Evolutionary conservation across 2,113 vertebrate genomes (phyloP).

Genomic region (Antigone vipio): DNA sequence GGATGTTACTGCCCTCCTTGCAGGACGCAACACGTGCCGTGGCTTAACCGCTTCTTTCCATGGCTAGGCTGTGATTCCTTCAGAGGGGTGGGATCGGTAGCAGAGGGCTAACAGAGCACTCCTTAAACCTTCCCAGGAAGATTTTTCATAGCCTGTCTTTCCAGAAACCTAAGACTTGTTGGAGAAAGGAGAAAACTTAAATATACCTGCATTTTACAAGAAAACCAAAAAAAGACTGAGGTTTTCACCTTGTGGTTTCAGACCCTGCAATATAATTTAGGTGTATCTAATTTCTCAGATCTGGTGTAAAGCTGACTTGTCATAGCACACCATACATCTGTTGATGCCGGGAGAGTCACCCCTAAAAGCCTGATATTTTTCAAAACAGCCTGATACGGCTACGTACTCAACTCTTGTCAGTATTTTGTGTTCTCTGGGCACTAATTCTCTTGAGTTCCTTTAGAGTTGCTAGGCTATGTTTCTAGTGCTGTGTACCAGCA

Average conservation of each 20-base stretch:
- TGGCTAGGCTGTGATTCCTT: not conserved
- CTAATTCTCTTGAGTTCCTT: not conserved
- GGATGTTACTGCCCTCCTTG: not conserved
- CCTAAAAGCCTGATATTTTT: not conserved
- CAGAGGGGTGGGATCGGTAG: not conserved
- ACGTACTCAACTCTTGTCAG: not conserved
- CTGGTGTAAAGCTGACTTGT: not conserved
- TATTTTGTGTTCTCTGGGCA: not conserved
- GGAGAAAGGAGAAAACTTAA: not conserved
- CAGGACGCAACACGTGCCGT: rapidly evolving
- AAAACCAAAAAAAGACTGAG: not conserved
- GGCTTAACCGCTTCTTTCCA: not conserved
- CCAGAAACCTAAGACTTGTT: not conserved
- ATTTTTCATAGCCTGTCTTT: not conserved
- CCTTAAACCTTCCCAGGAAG: not conserved
- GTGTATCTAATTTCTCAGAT: not conserved
- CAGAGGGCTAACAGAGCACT: not conserved
- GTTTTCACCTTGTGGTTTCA: not conserved
- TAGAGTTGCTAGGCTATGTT: not conserved
- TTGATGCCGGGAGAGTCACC: not conserved
- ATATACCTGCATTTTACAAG: not conserved
- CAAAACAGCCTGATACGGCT: not conserved
- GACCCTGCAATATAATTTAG: not conserved
- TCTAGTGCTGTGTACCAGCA: not conserved
- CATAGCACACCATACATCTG: not conserved